These are phyloP conservation scores for Stichopus chloronotus DNA, from an alignment of 35 echinoderm and acorn worm genomes.

Conservation along the genomic window DNA sequence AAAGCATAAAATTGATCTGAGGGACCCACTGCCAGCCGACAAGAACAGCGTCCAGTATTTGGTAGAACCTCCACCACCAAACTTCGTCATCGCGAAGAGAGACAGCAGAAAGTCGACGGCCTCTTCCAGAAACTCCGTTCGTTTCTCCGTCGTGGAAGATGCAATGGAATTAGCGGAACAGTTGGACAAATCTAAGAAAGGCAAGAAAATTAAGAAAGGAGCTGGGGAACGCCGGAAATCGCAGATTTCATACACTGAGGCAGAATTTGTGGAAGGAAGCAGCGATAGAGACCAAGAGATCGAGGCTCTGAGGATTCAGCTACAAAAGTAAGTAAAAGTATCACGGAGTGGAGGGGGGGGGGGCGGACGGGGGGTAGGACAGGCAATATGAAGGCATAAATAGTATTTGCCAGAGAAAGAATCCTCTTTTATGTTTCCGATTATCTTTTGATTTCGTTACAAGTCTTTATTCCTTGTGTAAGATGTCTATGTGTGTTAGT, in stretches of 20 bases:
- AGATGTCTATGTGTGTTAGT: too few relatives aligned
- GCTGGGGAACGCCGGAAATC: neutral
- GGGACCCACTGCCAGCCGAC: conserved; percentile 10
- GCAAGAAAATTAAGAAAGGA: neutral
- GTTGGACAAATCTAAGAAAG: conserved; percentile 8
- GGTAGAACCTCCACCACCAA: neutral
- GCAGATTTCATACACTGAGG: neutral
- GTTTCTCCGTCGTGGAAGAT: conserved; percentile 21
- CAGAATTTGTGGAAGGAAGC: neutral
- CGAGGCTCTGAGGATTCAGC: neutral
- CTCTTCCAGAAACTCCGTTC: conserved; percentile 7
- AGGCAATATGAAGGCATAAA: too few relatives aligned
- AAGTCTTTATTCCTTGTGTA: too few relatives aligned
- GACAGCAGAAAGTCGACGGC: neutral
- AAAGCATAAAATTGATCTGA: neutral
- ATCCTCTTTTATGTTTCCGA: too few relatives aligned
- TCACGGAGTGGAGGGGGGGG: neutral
- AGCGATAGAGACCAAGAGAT: neutral
- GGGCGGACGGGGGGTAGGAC: too few relatives aligned
- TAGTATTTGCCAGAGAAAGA: too few relatives aligned
- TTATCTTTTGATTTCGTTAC: too few relatives aligned
- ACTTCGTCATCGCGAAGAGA: conserved; percentile 19
- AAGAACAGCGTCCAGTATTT: conserved; percentile 30
- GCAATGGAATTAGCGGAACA: conserved; percentile 30
- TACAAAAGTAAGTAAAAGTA: neutral